Evolutionary conservation across 2,797 vertebrate genomes (phyloP), one percentile per base, ranked within the genome.

Genomic region (Arctocebus calabarensis): DNA sequence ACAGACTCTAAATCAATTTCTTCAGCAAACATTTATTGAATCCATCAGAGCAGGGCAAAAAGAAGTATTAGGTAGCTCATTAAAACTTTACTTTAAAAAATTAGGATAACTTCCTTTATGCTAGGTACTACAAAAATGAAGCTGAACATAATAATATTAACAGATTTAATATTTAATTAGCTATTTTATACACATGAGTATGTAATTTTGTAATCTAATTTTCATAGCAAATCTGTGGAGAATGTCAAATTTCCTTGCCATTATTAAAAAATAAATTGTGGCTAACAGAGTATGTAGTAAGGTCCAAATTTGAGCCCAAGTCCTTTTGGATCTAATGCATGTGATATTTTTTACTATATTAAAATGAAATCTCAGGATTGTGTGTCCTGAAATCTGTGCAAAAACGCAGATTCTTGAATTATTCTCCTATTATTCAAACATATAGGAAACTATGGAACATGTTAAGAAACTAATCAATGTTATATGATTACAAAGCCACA

Each of bases 101-200:
- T 82, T 3, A 93, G 14, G 23, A 3, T 48, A 83, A 57, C 23
- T 94, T 62, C 0, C 11, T 64, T 74, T 23, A 25, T 92, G 14
- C 13, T 75, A 70, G 62, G 43, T 45, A 74, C 10, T 64, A 0
- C 25, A 90, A 89, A 90, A 89, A 22, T 66, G 45, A 90, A 94
- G 9, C 13, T 57, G 74, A 89, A 84, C 34, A 45, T 75, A 59
- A 66, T 70, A 45, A 10, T n/a, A 43, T 79, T 84, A 81, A 77
- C 13, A 62, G 16, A 84, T 81, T 93, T 91, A 85, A 84, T 88
- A 82, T 40, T 52, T 25, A 10, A 34, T 95, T 94, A 57, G 37
- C 8, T 91, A 48, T 55, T 40, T 83, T 84, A 74, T 62, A 45
- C n/a, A 12, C 48, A 64, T n/a, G 3, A 27, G 20, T 16, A 29